Base-by-base conservation (phyloP, 2,113 vertebrate species). In the Cranoglanis bouderius region DNA sequence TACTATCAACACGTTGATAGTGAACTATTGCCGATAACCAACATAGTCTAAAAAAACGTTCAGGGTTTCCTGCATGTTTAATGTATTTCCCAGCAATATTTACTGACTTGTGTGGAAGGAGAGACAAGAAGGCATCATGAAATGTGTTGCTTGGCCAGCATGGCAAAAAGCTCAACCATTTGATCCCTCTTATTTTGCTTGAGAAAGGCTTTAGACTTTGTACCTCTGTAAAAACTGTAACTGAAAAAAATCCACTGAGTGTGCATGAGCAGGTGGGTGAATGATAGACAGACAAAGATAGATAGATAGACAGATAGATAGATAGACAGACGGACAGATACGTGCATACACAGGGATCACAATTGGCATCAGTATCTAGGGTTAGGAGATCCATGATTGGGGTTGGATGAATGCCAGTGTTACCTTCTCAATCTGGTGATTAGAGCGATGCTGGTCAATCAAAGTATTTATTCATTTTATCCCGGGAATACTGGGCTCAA, bases 301-400 rank as follows among this genome's bases (percentile, higher is more conserved):
- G 67, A 38, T 38, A 67, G 65, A 67, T 67, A 32, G 65, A 67
- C 70, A 59, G 57, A 40, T 83, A 38, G 59, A 84, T 63, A 61
- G 82, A 84, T 38, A 65, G 38, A 63, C 14, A 53, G 21, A 59
- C 0, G 63, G 35, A 84, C 26, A 84, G 55, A 84, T 16, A 80
- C 1, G 13, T 74, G 5, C 0, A 61, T 61, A 61, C 8, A 65
- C 63, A 67, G 3, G 3, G 7, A 65, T 65, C 29, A 72, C 32
- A 72, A 16, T 0, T 38, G 29, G 9, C 10, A 13, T 65, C 63
- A n/a, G n/a, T 65, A 32, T n/a, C n/a, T 14, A n/a, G 7, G 67
- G 32, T 72, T 74, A 6, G 16, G 67, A 38, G 35, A 38, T 38
- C 35, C 67, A 38, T 38, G 70, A 38, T 35, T 72, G 67, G 1